Base-by-base conservation (phyloP, 2,113 vertebrate genomes). In the Oncorhynchus clarkii region DNA sequence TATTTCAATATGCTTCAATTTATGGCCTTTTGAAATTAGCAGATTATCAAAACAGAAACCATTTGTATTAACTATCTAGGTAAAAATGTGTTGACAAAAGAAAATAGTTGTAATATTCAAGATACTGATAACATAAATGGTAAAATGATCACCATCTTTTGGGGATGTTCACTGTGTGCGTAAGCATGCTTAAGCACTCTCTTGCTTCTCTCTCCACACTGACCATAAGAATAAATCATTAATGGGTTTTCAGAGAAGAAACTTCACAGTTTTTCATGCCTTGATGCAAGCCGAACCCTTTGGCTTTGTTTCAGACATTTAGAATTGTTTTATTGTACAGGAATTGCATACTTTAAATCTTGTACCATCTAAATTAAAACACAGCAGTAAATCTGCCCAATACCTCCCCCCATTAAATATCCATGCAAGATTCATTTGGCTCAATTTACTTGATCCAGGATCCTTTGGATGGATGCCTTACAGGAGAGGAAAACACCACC, bases 1-100 rank as follows among this genome's bases (percentile, higher is more conserved):
- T 2, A 7, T 22, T 14, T 27, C 27, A 49, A 34, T 24, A 70
- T 48, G 7, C 5, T n/a, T 22, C 24, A 7, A 62, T 62, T 1
- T 11, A 85, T 86, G 88, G 86, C 83, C 81, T 94, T 95, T 94
- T 95, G 93, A 93, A 94, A 95, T 94, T 92, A 45, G 39, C 39
- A 45, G 39, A 11, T 45, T 45, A 11, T 12, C 9, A 12, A 45
- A 45, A 45, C 39, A 12, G 9, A 45, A 45, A 45, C 39, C 11
- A 45, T 45, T 12, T 45, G 8, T 2, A 24, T 62, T 22, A 16
- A 5, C 7, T 70, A 13, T n/a, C 12, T 18, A 22, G n/a, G n/a
- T 49, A 29, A n/a, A n/a, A 31, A 29, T 45, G 39, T 45, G 9
- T 69, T 20, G 20, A 69, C 45, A 14, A 14, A 12, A 11, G 89